Percentiles rank a stretch among this genome's conserved stretches.
These are phyloP conservation scores for Pseudolaguvia tuberculata DNA, from an alignment of 2,113 vertebrate species.

Conservation along the genomic window DNA sequence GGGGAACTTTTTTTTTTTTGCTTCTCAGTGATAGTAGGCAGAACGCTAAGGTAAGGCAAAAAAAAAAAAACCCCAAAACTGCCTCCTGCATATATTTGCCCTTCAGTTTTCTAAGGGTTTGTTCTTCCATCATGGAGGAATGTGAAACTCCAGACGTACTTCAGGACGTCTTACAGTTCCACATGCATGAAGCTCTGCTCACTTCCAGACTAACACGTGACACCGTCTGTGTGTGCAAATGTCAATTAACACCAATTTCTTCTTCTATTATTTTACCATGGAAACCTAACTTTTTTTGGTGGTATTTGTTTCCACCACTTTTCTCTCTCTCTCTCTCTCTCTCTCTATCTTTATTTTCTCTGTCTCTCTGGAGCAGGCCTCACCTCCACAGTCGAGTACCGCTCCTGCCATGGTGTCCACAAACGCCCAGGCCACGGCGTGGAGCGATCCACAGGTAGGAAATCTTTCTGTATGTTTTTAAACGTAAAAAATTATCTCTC, in stretches of 20 bases:
- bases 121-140: background rate
- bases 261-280: constrained; percentile 25
- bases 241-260: background rate
- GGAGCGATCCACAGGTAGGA: constrained; percentile 59
- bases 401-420: constrained; percentile 53
- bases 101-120: constrained; percentile 64
- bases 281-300: background rate
- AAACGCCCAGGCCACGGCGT: constrained; percentile 48
- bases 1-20: constrained; percentile 11
- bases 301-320: constrained; percentile 29
- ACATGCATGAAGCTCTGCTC: constrained; percentile 52
- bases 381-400: constrained; percentile 50
- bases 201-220: constrained; percentile 41
- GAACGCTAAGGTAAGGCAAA: constrained; percentile 52
- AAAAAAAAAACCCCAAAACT: too few relatives aligned
- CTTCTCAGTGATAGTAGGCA: constrained; percentile 32
- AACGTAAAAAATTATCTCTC: too few relatives aligned
- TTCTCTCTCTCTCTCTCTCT: constrained; percentile 9
- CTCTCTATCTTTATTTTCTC: too few relatives aligned
- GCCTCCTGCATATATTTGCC: constrained; percentile 56
- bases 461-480: background rate
- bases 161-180: constrained; percentile 31
- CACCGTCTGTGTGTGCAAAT: constrained; percentile 41
- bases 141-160: constrained; percentile 5
- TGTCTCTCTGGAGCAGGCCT: constrained; percentile 52